A percentile compares a stretch with the other conserved stretches of the same genome.
Conservation (phyloP, 2,113 vertebrate genomes). For the Propithecus coquereli region DNA sequence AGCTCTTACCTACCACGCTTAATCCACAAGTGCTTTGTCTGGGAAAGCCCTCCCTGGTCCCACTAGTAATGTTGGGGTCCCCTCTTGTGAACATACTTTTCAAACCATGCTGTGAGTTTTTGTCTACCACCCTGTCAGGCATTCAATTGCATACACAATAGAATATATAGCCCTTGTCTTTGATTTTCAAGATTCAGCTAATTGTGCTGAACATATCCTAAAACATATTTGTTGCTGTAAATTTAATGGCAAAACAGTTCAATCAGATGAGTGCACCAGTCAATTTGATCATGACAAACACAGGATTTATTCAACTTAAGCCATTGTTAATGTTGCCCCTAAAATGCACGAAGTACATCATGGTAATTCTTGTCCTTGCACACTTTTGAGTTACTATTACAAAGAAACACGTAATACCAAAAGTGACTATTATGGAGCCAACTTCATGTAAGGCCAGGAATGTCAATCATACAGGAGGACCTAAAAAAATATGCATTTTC, state of each 20-base stretch:
- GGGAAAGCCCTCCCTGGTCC: no score
- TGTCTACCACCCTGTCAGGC: background rate
- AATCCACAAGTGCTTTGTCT: no score
- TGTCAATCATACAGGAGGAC: background rate
- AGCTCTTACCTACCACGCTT: accelerated
- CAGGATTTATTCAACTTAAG: background rate
- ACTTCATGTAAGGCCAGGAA: background rate
- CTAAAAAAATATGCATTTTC: background rate
- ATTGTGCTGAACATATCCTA: background rate
- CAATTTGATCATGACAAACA: no score
- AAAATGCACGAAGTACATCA: accelerated
- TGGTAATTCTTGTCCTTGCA: background rate
- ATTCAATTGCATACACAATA: accelerated
- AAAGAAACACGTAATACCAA: background rate
- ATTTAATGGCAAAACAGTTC: background rate
- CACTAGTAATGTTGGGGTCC: accelerated
- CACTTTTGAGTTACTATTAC: background rate
- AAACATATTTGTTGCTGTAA: background rate
- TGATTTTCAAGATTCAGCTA: background rate
- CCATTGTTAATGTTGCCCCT: no score
- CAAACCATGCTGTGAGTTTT: background rate
- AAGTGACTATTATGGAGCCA: accelerated
- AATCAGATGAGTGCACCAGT: background rate
- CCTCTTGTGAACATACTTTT: background rate
- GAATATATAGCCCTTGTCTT: background rate